Percentiles rank a stretch among this genome's conserved stretches.
Conservation (phyloP, 1,140 invertebrate species). For the Sarcophaga bullata region DNA sequence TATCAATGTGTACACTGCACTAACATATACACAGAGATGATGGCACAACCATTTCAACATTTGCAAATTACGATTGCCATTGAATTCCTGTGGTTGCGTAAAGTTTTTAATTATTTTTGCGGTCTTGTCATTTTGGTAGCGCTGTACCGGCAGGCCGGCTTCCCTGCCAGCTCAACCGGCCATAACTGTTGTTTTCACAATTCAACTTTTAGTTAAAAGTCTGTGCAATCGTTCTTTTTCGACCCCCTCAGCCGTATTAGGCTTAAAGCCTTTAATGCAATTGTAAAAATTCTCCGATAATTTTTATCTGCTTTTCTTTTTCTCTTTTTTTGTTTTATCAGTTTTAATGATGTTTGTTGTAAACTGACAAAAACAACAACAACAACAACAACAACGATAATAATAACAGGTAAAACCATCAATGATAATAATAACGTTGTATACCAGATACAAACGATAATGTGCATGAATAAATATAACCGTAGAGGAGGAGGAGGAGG, state of each 20-base stretch:
- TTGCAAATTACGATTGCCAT: conserved; percentile 7
- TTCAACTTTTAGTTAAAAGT: neutral
- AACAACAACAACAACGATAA: no score
- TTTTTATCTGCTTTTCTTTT: no score
- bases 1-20: neutral
- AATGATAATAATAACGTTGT: neutral
- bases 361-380: no score
- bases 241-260: neutral
- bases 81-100: conserved; percentile 30
- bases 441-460: no score
- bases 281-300: neutral
- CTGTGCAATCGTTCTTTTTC: neutral
- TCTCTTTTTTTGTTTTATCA: neutral
- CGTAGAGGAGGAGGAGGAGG: no score
- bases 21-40: neutral
- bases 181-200: no score
- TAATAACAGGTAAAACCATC: conserved; percentile 1
- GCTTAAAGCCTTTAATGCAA: neutral
- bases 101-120: conserved; percentile 38
- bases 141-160: neutral
- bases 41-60: neutral
- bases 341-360: neutral
- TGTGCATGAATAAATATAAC: no score
- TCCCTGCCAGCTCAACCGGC: no score
- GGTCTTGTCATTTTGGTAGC: conserved; percentile 30